Base-by-base conservation (phyloP, 2,797 vertebrate species). In the Argyrosomus regius region DNA sequence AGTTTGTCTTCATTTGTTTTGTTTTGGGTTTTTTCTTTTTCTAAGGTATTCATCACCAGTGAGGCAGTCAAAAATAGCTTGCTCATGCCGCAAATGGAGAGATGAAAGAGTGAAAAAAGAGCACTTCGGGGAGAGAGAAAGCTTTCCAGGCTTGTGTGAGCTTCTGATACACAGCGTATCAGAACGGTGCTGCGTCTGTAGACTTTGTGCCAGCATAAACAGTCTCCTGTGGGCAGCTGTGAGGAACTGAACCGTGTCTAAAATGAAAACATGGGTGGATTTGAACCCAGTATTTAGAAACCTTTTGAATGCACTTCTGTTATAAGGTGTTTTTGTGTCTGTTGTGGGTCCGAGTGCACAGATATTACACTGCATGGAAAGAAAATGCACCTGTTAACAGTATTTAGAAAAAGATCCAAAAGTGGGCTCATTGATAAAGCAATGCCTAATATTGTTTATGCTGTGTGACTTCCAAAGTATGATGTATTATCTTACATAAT, bases 401-500 rank as follows among this genome's bases (percentile, higher is more conserved):
- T 57, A 35, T 65, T 65, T 22, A 22, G 6, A 43, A 45, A 18
- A 41, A 35, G 28, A 56, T 35, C 49, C 65, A n/a, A 31, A 50
- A 73, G 56, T 39, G 1, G 50, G 62, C 72, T 80, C 26, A 10
- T 13, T 24, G 58, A 22, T 26, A 56, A 78, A 82, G 53, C 39
- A 56, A 56, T 13, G 22, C 69, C 50, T 58, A 17, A 72, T 56
- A n/a, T 63, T 85, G 83, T 83, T 86, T 64, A 56, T 62, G 26
- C 58, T 64, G 31, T 57, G 35, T 72, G 82, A 80, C 48, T 24
- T 82, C 22, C 54, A 39, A 68, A 82, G 35, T 57, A 53, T 78
- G 78, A 83, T 66, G 65, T 35, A 72, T 83, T 61, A 70, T 72
- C 61, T 88, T 89, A 87, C 75, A 84, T 91, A 85, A 91, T 82